Evolutionary conservation across 2,113 vertebrate species (phyloP).

Genomic region (Odontophorus gujanensis): DNA sequence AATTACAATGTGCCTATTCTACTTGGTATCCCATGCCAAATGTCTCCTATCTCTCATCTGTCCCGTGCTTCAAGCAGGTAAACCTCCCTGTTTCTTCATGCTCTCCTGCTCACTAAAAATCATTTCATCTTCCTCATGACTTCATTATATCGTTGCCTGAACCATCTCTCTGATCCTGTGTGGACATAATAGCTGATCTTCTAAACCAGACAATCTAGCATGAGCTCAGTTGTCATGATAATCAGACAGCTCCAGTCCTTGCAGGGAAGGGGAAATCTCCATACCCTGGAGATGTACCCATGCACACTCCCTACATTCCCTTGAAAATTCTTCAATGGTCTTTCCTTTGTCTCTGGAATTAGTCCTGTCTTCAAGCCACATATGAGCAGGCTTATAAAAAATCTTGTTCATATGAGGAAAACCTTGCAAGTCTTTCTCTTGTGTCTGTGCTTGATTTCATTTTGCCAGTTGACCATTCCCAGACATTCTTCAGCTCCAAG

Average conservation of each 20-base stretch:
- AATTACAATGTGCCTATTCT: background rate
- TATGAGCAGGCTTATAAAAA: background rate
- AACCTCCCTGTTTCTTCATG: background rate
- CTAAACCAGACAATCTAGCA: background rate
- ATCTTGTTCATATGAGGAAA: background rate
- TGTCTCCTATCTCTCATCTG: background rate
- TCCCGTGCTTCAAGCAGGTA: background rate
- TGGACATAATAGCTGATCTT: background rate
- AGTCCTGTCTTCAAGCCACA: background rate
- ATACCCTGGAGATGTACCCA: background rate
- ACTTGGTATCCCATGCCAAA: background rate
- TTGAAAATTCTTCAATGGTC: background rate
- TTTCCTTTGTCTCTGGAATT: background rate
- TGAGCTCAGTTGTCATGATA: background rate
- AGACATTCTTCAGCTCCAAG: background rate
- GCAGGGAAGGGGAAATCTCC: background rate
- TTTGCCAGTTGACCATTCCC: background rate
- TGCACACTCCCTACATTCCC: background rate
- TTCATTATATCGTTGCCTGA: background rate
- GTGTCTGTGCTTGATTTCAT: background rate
- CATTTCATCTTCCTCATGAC: background rate
- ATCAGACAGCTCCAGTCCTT: background rate
- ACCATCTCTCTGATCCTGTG: background rate
- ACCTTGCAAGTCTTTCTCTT: background rate
- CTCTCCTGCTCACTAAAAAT: background rate